These are phyloP conservation scores for Nasonia oneida DNA, from an alignment of 2,888 invertebrate genomes.

Conservation along the genomic window DNA sequence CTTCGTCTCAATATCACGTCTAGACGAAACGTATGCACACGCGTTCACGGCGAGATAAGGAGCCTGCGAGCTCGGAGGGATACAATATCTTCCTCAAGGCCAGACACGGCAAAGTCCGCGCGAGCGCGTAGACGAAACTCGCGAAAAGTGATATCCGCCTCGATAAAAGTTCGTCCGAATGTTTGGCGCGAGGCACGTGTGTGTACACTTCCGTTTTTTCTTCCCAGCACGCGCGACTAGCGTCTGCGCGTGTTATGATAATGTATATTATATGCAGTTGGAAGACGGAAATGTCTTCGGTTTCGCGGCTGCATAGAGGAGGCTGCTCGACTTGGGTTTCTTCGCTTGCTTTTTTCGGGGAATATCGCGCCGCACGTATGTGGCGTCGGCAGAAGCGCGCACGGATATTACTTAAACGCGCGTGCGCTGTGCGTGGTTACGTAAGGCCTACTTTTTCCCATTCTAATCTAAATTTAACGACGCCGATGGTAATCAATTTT, in stretches of 20 bases:
- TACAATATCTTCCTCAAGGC: slow-evolving; percentile 48
- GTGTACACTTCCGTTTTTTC: slow-evolving; percentile 25
- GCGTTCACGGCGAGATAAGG: slow-evolving; percentile 41
- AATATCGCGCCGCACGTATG: not conserved
- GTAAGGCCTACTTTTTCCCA: no score
- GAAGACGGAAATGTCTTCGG: slow-evolving; percentile 8
- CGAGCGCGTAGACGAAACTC: slow-evolving; percentile 30
- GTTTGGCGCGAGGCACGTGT: slow-evolving; percentile 6
- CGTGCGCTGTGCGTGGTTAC: not conserved
- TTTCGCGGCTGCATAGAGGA: not conserved
- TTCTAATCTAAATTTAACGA: no score
- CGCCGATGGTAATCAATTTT: no score
- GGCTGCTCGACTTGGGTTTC: not conserved
- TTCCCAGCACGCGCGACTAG: not conserved
- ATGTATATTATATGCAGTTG: not conserved
- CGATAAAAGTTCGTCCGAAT: slow-evolving; percentile 22
- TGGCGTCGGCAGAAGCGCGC: not conserved
- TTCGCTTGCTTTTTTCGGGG: not conserved
- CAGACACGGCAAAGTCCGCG: slow-evolving; percentile 8
- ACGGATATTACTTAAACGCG: not conserved
- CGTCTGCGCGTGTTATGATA: not conserved
- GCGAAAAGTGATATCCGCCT: slow-evolving; percentile 30
- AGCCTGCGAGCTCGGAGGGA: slow-evolving; percentile 20
- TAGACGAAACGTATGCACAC: slow-evolving; percentile 56
- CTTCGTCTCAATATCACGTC: slow-evolving; percentile 50